These are phyloP conservation scores for Bemisia tabaci DNA, from an alignment of 1,140 invertebrate species.

Conservation along the genomic window DNA sequence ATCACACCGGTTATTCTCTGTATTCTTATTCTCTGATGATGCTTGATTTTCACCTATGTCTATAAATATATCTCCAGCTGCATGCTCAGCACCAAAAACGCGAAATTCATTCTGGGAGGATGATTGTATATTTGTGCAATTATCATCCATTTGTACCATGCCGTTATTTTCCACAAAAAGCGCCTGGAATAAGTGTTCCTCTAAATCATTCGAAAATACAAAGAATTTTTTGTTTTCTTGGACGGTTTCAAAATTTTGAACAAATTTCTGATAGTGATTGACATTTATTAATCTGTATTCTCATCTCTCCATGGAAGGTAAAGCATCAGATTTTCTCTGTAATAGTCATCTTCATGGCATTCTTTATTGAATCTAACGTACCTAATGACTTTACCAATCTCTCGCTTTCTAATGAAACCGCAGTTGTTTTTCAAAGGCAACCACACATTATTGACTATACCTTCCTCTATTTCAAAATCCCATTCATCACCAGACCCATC, in stretches of 20 bases:
- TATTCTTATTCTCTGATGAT: background rate
- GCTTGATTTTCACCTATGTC: background rate
- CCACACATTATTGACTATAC: background rate
- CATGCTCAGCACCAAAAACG: no score
- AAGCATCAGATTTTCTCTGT: background rate
- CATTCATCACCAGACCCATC: background rate
- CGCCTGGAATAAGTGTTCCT: no score
- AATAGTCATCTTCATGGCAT: background rate
- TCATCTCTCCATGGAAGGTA: background rate
- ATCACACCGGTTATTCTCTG: constrained; percentile 1
- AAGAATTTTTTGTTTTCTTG: background rate
- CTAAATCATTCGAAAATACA: background rate
- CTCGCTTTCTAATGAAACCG: background rate
- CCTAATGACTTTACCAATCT: background rate
- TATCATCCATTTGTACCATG: no score
- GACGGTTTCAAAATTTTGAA: background rate
- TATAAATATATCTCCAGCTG: background rate
- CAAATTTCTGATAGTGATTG: background rate
- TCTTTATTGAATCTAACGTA: background rate
- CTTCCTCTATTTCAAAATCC: no score
- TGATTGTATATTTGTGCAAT: background rate
- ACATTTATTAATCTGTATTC: background rate
- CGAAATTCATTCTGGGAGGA: background rate
- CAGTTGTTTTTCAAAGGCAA: background rate
- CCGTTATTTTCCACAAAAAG: no score